phyloP scores from a whole-genome alignment of 2,888 invertebrate genomes.

The Melinaea menophilus region DNA sequence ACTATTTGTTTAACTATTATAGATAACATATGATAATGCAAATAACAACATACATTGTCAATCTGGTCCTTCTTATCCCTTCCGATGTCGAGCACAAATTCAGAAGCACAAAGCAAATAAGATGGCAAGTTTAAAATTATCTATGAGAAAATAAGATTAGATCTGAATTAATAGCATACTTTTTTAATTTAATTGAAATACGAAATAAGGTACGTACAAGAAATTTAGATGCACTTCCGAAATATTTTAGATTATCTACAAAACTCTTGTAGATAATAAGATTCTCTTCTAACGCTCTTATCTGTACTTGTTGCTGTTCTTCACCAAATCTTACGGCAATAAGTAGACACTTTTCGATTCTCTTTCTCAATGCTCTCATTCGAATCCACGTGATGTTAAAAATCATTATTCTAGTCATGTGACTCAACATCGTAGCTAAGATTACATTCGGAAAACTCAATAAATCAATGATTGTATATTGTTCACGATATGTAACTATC shows the following conservation, averaged over 20 bases:
- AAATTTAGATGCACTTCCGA: constrained; percentile 11
- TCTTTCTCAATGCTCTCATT: constrained; percentile 15
- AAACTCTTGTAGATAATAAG: constrained; percentile 6
- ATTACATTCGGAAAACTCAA: too few relatives aligned
- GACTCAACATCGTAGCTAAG: background rate
- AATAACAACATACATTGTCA: too few relatives aligned
- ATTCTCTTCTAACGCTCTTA: constrained; percentile 1
- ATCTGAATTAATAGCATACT: background rate
- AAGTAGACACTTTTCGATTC: constrained; percentile 14
- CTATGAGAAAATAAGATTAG: background rate
- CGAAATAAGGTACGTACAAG: constrained; percentile 5
- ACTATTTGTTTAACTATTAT: too few relatives aligned
- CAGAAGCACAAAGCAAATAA: background rate
- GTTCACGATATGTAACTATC: too few relatives aligned
- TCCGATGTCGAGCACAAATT: too few relatives aligned
- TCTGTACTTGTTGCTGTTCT: too few relatives aligned
- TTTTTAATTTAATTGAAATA: too few relatives aligned
- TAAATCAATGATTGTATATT: too few relatives aligned
- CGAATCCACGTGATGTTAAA: constrained; percentile 19
- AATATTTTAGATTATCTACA: constrained; percentile 8
- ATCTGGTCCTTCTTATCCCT: too few relatives aligned
- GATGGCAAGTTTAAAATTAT: background rate
- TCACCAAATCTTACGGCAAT: too few relatives aligned
- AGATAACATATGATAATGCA: too few relatives aligned
- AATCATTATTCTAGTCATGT: constrained; percentile 12